Percentiles rank a stretch among this genome's conserved stretches.
Conservation (phyloP, 2,113 vertebrate species). For the Aphelocoma coerulescens region DNA sequence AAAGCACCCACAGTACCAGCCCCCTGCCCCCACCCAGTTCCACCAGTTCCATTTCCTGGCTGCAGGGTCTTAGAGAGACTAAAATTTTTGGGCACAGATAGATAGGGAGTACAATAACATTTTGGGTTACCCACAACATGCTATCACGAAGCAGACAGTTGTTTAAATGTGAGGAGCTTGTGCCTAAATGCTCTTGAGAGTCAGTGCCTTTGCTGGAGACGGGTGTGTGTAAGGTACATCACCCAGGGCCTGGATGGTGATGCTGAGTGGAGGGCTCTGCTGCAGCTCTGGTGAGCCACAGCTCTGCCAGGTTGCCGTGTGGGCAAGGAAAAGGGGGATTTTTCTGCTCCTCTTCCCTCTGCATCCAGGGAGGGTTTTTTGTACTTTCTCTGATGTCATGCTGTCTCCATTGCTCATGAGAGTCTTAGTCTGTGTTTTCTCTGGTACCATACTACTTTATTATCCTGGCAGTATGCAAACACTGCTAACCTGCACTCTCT, state of each 20-base stretch:
- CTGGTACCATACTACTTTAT: neutral
- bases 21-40: neutral
- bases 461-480: neutral
- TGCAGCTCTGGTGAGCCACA: neutral
- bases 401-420: neutral
- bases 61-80: neutral
- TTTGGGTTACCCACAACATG: neutral
- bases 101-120: neutral
- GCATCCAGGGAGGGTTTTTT: neutral
- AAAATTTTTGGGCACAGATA: neutral
- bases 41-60: neutral
- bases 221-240: neutral
- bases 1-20: neutral
- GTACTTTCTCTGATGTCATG: neutral
- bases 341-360: neutral
- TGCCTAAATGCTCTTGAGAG: neutral
- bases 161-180: neutral
- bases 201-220: neutral
- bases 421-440: neutral
- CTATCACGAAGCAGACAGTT: neutral
- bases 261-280: neutral
- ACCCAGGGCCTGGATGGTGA: neutral
- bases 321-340: neutral
- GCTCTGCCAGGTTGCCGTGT: neutral
- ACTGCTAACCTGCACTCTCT: accelerated